These are phyloP conservation scores for Chroicocephalus ridibundus DNA, from an alignment of 2,113 vertebrate genomes.

Conservation along the genomic window DNA sequence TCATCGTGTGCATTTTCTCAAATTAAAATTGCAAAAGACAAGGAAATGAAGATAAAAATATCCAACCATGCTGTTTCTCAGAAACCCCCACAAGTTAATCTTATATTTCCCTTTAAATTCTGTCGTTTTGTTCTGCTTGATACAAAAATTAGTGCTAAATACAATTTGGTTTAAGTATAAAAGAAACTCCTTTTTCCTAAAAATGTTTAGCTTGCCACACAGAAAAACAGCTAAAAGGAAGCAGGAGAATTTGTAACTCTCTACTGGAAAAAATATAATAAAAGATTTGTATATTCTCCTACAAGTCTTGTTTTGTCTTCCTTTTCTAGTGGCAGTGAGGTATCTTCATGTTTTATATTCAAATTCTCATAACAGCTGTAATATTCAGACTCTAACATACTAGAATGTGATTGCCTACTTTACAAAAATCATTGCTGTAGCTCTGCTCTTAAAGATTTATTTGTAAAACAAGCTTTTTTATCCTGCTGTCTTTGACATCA, in stretches of 20 bases:
- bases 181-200: neutral
- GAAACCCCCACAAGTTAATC: neutral
- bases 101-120: neutral
- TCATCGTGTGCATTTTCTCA: slow-evolving; percentile 7
- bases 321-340: neutral
- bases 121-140: neutral
- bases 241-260: neutral
- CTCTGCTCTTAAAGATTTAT: neutral
- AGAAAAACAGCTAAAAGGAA: neutral
- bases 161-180: neutral
- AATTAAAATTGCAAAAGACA: slow-evolving; percentile 52
- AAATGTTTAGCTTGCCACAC: neutral
- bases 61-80: neutral
- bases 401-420: neutral
- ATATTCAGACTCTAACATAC: neutral
- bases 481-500: slow-evolving; percentile 35
- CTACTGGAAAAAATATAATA: neutral
- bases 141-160: neutral
- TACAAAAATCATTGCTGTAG: neutral
- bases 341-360: slow-evolving; percentile 11
- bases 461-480: slow-evolving; percentile 9
- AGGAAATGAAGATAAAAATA: slow-evolving; percentile 48
- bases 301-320: neutral
- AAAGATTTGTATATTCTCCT: neutral
- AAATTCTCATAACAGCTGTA: neutral